Evolutionary conservation across 2,797 vertebrate species (phyloP), one percentile per base, ranked within the genome.

Genomic region (Chanos chanos): DNA sequence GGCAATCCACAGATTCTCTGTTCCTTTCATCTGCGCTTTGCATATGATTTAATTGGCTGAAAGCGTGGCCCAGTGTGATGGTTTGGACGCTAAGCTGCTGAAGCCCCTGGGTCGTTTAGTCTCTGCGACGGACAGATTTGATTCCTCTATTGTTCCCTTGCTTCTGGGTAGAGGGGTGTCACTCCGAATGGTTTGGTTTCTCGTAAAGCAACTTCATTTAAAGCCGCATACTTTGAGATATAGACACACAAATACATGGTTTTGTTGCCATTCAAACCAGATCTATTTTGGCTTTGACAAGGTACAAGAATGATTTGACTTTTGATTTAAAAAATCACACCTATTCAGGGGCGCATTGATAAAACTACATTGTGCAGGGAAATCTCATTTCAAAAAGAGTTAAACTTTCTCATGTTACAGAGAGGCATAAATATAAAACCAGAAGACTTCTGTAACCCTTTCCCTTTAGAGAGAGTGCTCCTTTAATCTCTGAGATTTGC

Each of bases 1-100:
- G 19, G 12, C 41, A 31, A 30, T 49, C 45, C 25, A 25, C 25
- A 31, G 24, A 56, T 43, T 41, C 16, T 40, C 40, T 54, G 24
- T 55, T 54, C 40, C 43, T 49, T 61, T 68, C 33, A 49, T 61
- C 49, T 61, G 50, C 53, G 45, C 56, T 66, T 66, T 66, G 49
- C 49, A 47, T 61, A 40, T 61, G 15, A 66, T 59, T 49, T 59
- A 30, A 59, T 45, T 34, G 55, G 31, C 31, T 49, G 12, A 41
- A 47, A 51, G 40, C 16, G 5, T 39, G 27, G 37, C 36, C 28
- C 40, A 19, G 19, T 49, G 28, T 41, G 40, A 30, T 27, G 10
- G 9, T 22, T 19, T 44, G 19, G 53, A 21, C 24, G 30, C 44
- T 53, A 48, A 59, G 56, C 41, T 33, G 19, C 21, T 48, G 33